Evolutionary conservation across 2,113 vertebrate species (phyloP), one percentile per base, ranked within the genome.

Genomic region (Rhizomys pruinosus): DNA sequence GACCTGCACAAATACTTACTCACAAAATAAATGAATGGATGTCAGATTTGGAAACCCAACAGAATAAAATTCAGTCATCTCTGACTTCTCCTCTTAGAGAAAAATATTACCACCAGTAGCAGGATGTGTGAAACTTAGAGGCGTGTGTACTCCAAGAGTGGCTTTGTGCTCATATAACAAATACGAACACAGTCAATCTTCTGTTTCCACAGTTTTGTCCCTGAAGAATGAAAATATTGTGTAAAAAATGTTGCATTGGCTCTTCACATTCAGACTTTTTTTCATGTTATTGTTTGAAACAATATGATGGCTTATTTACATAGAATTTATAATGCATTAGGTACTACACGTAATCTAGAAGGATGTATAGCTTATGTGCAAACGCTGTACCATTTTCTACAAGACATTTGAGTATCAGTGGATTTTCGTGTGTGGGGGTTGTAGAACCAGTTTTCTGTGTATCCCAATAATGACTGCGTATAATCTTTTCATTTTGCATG

Each of bases 41-140:
- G 44, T 29, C 17, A 94, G 44, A 16, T 12, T 68, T 44, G 8
- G 19, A 37, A 86, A 59, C 13, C 63, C 32, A 34, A 4, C 13
- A 69, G 32, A n/a, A 37, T 84, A 77, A 89, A 84, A 78, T n/a
- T 32, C 88, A 84, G 16, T 20, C 27, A 78, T n/a, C 32, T 73
- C 9, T 79, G 64, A 66, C 23, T 86, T 91, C 16, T 19, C 3
- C 32, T 69, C 61, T 2, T 47, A 44, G 63, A 68, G 34, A 77
- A 23, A 74, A 85, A 71, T 19, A 39, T 74, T 59, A 42, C 37
- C 23, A 19, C 55, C 25, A 10, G 0, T 6, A 22, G 27, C 6
- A 73, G 55, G 3, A 5, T 27, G 0, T 39, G 6, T 52, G 32
- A 42, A 39, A 25, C 57, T 57, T 20, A 7, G 16, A 85, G 29